Conservation (phyloP, 2,797 vertebrate species). For the Scolopax bukidnonensis region DNA sequence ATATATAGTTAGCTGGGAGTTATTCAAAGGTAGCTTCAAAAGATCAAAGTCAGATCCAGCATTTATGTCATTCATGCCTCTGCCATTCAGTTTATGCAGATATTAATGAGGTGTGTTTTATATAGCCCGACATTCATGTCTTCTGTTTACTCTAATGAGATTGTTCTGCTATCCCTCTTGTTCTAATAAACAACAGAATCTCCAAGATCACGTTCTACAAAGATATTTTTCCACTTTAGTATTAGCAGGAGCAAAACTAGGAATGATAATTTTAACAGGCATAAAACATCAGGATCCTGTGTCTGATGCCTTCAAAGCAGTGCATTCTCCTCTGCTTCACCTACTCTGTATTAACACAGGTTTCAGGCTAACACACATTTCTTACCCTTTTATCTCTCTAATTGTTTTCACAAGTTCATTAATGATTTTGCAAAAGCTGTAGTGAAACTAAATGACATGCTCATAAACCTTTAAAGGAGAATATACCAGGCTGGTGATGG, state of each 20-base stretch:
- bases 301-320: constrained; percentile 34
- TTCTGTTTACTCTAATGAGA: not conserved
- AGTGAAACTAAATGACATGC: constrained; percentile 54
- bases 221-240: not conserved
- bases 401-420: constrained; percentile 69
- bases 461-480: constrained; percentile 59
- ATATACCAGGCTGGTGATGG: not conserved
- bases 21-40: constrained; percentile 26
- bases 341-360: not conserved
- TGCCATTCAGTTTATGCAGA: not conserved
- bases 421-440: constrained; percentile 65
- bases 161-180: constrained; percentile 8
- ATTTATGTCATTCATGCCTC: not conserved
- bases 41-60: constrained; percentile 38
- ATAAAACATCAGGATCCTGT: not conserved
- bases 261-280: constrained; percentile 9
- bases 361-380: constrained; percentile 34
- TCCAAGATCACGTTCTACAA: not conserved
- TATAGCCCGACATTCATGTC: not conserved
- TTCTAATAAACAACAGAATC: not conserved
- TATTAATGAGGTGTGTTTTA: constrained; percentile 31
- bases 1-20: not conserved
- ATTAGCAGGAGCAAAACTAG: constrained; percentile 13
- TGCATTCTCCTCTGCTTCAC: not conserved
- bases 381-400: constrained; percentile 65